Conservation (phyloP, 92 coral and sea anemone species). For the Epizoanthus stellaris region DNA sequence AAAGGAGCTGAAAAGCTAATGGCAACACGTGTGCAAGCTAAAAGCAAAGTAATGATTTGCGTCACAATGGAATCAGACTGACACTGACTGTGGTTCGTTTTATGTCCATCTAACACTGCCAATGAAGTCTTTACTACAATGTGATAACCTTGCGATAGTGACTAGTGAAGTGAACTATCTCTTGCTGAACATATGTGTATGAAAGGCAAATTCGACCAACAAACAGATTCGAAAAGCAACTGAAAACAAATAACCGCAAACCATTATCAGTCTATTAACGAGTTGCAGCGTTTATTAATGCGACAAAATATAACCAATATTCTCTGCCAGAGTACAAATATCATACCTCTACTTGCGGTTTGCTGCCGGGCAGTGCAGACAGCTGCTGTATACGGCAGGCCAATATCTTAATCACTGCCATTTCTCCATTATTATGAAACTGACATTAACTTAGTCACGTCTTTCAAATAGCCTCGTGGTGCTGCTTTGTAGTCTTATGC, state of each 20-base stretch:
- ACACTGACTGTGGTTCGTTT: not conserved
- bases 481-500: not conserved
- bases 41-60: conserved; percentile 26
- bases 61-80: conserved; percentile 25
- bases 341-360: conserved; percentile 27
- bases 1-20: not conserved
- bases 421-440: not conserved
- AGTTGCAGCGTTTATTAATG: not conserved
- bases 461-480: conserved; percentile 8
- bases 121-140: not conserved
- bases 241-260: not conserved
- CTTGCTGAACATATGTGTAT: no score
- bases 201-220: no score
- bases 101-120: not conserved
- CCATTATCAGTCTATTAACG: not conserved
- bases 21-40: conserved; percentile 21
- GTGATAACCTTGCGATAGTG: not conserved
- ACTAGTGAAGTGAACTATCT: no score
- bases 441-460: not conserved
- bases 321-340: no score
- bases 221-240: not conserved
- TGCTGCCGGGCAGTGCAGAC: not conserved
- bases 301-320: not conserved
- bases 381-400: conserved; percentile 3
- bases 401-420: not conserved